Evolutionary conservation across 2,797 vertebrate genomes (phyloP), one percentile per base, ranked within the genome.

Genomic region (Pseudomugil gertrudae): DNA sequence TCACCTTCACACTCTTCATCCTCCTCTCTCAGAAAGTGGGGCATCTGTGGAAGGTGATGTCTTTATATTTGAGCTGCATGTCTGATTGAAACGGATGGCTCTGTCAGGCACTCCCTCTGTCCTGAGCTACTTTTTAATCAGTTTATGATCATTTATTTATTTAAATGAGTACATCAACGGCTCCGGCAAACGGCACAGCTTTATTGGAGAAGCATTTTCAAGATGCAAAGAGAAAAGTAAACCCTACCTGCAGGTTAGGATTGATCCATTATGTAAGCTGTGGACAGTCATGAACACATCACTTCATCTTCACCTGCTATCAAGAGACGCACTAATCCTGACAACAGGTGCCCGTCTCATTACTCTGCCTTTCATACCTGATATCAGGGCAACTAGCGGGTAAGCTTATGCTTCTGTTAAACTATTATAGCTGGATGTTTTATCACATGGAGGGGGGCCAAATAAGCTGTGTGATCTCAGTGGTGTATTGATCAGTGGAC

Each of bases 71-170:
- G 62, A 79, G 82, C 77, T 50, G 68, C 27, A 40, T 63, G 69
- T 85, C 84, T 86, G 87, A 91, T 89, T 84, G 83, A 86, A 90
- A 78, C 56, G 53, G 63, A 83, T 82, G 66, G 74, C 74, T 87
- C 76, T 79, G 86, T 83, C 84, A 89, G 82, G 60, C 36, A 5
- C 72, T 81, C 57, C 61, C 72, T 45, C 70, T 69, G 79, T 90
- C 73, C 80, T 78, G 72, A 72, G 68, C 76, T 87, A 83, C 62
- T 76, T 88, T 88, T 86, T 90, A 88, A 92, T 92, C 89, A 89
- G 72, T 81, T 87, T 79, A 81, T 29, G 29, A 29, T 29, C 33
- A 71, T 75, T 53, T 32, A 64, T 67, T 70, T 80, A 80, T 59
- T 78, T 57, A 72, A 71, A 57, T 76, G 65, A 85, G 79, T 72